Percentiles rank a stretch among this genome's conserved stretches.
phyloP scores from a whole-genome alignment of 2,797 vertebrate genomes.

The Neomorphus geoffroyi region DNA sequence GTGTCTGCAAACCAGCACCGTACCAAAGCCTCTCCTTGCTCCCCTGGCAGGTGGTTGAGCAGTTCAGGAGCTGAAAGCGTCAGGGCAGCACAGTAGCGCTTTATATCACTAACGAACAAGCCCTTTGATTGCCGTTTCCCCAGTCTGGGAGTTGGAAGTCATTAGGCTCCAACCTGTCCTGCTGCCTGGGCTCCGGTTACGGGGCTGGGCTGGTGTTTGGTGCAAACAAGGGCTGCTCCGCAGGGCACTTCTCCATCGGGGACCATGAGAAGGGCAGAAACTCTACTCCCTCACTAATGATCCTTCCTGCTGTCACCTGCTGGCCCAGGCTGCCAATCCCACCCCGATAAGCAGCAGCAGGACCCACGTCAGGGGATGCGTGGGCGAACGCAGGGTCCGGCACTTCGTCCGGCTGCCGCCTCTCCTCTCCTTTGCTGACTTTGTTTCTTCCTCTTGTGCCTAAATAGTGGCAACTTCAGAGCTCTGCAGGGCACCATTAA shows the following conservation, averaged over 20 bases:
- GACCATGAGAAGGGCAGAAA: not conserved
- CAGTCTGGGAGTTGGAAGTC: not conserved
- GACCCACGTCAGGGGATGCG: too few species aligned
- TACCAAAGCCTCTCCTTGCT: not conserved
- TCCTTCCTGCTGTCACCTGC: not conserved
- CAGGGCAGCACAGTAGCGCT: not conserved
- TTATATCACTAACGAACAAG: not conserved
- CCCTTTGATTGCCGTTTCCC: not conserved
- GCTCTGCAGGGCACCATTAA: slow-evolving; percentile 14
- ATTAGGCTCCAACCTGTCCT: not conserved
- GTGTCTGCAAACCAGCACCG: accelerated
- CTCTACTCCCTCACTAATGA: not conserved
- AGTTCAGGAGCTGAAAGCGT: not conserved
- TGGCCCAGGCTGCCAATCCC: not conserved
- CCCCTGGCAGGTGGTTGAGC: not conserved
- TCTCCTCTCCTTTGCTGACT: accelerated
- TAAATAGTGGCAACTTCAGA: not conserved
- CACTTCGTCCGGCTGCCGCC: accelerated
- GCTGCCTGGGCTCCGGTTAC: not conserved
- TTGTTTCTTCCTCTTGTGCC: not conserved
- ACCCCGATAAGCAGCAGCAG: not conserved
- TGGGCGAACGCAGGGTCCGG: accelerated
- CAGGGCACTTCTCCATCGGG: not conserved
- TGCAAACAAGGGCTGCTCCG: not conserved
- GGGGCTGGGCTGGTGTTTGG: not conserved